Conservation (phyloP, 2,797 vertebrate genomes). For the Sebastes baramenuke region DNA sequence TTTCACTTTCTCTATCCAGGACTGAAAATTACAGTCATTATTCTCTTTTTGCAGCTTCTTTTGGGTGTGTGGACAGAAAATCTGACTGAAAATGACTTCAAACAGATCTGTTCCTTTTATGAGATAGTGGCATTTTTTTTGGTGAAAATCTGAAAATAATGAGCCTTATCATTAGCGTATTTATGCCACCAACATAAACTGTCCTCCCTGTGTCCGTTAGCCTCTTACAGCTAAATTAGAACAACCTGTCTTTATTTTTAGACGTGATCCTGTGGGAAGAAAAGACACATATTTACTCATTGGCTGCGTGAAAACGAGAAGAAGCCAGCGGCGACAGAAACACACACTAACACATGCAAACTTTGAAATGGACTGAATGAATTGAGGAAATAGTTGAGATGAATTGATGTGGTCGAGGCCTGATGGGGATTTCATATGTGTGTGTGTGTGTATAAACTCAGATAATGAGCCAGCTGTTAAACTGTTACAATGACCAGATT, state of each 20-base stretch:
- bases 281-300: conserved; percentile 22
- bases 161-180: background rate
- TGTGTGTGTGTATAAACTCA: conserved; percentile 52
- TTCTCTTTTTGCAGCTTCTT: background rate
- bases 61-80: background rate
- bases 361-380: conserved; percentile 25
- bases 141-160: background rate
- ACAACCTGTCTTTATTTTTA: conserved; percentile 16
- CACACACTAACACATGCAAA: conserved; percentile 5
- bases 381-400: conserved; percentile 40
- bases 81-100: background rate
- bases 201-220: background rate
- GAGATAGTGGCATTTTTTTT: background rate
- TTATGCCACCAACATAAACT: background rate
- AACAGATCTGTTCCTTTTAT: background rate
- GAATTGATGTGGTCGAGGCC: conserved; percentile 54
- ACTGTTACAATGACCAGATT: conserved; percentile 63
- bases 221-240: background rate
- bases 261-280: background rate
- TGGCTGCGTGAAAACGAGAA: background rate
- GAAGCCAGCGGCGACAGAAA: background rate
- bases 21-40: background rate
- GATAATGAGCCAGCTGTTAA: conserved; percentile 63
- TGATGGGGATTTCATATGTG: conserved; percentile 59
- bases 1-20: background rate